Conservation (phyloP, 2,797 vertebrate genomes). For the Helicolenus hilgendorfi region DNA sequence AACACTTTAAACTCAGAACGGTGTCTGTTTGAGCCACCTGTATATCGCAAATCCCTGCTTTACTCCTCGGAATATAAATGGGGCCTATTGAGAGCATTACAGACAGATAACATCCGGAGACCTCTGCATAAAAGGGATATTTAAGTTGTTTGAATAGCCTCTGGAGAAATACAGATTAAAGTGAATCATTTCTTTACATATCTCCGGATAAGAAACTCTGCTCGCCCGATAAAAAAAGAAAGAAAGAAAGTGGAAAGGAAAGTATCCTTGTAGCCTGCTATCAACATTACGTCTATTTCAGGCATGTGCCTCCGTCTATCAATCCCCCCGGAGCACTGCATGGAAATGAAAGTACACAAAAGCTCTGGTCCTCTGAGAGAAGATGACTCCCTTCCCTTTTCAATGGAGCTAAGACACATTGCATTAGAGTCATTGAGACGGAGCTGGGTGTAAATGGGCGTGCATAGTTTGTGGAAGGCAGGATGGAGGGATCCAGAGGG, state of each 20-base stretch:
- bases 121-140: background rate
- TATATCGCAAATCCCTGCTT: background rate
- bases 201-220: slow-evolving; percentile 7
- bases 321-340: slow-evolving; percentile 55
- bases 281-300: slow-evolving; percentile 51
- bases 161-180: background rate
- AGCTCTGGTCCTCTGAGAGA: slow-evolving; percentile 45
- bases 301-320: slow-evolving; percentile 44
- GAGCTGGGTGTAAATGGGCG: slow-evolving; percentile 66
- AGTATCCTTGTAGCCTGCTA: background rate
- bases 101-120: slow-evolving; percentile 11
- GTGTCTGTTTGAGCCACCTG: background rate
- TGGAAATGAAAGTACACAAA: slow-evolving; percentile 69
- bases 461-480: slow-evolving; percentile 56
- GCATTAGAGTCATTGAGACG: slow-evolving; percentile 64
- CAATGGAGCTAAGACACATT: slow-evolving; percentile 54
- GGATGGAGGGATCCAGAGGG: slow-evolving; percentile 53
- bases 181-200: background rate
- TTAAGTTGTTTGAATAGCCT: slow-evolving; percentile 8
- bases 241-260: background rate
- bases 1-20: slow-evolving; percentile 3
- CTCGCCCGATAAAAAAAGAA: background rate
- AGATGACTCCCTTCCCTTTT: slow-evolving; percentile 70
- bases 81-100: slow-evolving; percentile 20
- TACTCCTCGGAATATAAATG: slow-evolving; percentile 7